Evolutionary conservation across 1,140 invertebrate genomes (phyloP).

Genomic region (Drosophila albomicans): DNA sequence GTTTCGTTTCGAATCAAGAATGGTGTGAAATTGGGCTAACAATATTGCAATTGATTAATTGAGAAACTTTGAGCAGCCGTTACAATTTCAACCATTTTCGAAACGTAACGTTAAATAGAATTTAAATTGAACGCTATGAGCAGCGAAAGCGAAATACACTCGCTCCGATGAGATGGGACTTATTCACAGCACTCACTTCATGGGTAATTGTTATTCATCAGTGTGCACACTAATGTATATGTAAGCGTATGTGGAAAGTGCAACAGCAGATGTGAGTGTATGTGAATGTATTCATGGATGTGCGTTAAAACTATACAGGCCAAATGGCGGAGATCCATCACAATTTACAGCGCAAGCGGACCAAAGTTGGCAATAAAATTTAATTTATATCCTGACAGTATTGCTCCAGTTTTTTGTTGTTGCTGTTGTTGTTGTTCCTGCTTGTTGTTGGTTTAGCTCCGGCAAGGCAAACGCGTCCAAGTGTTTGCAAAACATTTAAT

Average conservation of each 20-base stretch:
- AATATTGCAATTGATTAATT: constrained; percentile 9
- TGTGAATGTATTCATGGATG: constrained; percentile 6
- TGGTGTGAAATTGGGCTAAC: background rate
- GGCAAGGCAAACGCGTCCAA: constrained; percentile 33
- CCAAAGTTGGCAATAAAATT: constrained; percentile 59
- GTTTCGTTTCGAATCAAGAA: background rate
- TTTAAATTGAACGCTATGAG: constrained; percentile 3
- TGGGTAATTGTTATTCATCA: constrained; percentile 43
- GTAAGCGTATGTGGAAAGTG: background rate
- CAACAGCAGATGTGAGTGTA: background rate
- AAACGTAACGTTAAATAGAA: background rate
- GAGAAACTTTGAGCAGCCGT: background rate
- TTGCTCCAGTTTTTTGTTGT: constrained; percentile 14
- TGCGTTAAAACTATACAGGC: constrained; percentile 34
- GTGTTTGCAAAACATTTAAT: constrained; percentile 66
- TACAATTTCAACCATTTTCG: background rate
- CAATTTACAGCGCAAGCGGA: constrained; percentile 52
- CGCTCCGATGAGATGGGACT: background rate
- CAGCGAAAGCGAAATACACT: constrained; percentile 1
- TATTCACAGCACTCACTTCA: constrained; percentile 26
- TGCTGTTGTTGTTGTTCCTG: background rate
- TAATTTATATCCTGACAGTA: constrained; percentile 50
- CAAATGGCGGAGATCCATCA: constrained; percentile 56
- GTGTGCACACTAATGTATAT: constrained; percentile 29
- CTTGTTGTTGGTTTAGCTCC: constrained; percentile 8